A percentile compares a stretch with the other conserved stretches of the same genome.
phyloP scores from a whole-genome alignment of 2,797 vertebrate genomes.

The Danio kyathit region DNA sequence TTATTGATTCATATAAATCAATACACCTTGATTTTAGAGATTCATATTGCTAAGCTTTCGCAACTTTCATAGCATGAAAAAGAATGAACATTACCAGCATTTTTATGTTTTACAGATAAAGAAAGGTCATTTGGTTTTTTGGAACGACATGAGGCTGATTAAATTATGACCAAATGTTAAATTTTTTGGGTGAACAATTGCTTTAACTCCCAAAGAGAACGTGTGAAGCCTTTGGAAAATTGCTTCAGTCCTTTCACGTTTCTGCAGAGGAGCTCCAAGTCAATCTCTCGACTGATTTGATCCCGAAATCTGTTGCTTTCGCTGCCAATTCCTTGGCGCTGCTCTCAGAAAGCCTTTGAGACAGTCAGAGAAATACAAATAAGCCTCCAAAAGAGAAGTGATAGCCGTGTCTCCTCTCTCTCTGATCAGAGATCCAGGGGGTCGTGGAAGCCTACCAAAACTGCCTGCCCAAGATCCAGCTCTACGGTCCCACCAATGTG shows the following conservation, averaged over 20 bases:
- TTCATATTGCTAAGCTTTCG: too few relatives aligned
- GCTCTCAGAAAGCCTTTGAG: background rate
- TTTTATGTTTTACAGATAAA: background rate
- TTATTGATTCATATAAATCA: too few relatives aligned
- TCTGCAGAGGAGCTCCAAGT: slow-evolving; percentile 4
- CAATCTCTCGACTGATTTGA: slow-evolving; percentile 22
- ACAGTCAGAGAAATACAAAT: slow-evolving; percentile 32
- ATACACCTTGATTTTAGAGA: too few relatives aligned
- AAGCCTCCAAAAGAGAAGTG: slow-evolving; percentile 31
- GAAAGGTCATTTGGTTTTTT: background rate
- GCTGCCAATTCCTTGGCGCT: slow-evolving; percentile 29
- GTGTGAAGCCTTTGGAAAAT: slow-evolving; percentile 7
- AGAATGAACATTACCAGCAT: background rate
- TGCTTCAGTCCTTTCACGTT: slow-evolving; percentile 30
- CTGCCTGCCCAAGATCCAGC: slow-evolving; percentile 95
- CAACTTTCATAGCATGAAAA: too few relatives aligned
- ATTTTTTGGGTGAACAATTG: background rate
- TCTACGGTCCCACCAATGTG: slow-evolving; percentile 96
- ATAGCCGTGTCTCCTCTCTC: slow-evolving; percentile 29
- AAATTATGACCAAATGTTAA: background rate
- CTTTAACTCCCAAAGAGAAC: slow-evolving; percentile 17
- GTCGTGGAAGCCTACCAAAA: slow-evolving; percentile 96
- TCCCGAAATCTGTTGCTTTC: slow-evolving; percentile 48
- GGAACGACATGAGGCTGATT: background rate
- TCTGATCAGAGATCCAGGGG: slow-evolving; percentile 89